phyloP scores from a whole-genome alignment of 2,888 invertebrate genomes.

The Clistopyga incitator region DNA sequence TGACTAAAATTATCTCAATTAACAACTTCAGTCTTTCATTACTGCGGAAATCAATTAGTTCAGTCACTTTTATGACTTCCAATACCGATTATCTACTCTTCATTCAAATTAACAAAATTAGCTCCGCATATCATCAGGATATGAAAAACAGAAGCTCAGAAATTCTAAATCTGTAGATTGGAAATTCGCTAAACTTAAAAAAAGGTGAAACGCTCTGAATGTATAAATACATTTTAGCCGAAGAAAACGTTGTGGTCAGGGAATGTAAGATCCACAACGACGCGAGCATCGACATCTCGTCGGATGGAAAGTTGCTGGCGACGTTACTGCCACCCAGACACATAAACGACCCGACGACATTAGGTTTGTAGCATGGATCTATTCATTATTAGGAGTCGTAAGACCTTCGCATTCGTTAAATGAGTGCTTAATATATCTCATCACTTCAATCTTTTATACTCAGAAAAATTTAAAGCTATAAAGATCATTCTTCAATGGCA shows the following conservation, averaged over 20 bases:
- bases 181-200: no score
- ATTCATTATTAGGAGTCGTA: not conserved
- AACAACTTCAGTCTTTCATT: not conserved
- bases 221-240: constrained; percentile 84
- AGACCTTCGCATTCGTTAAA: no score
- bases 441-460: no score
- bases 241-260: constrained; percentile 91
- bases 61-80: not conserved
- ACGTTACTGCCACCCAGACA: constrained; percentile 91
- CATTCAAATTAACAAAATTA: not conserved
- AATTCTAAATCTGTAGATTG: no score
- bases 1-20: not conserved
- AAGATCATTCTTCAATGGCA: no score
- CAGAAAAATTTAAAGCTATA: no score
- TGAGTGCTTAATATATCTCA: no score
- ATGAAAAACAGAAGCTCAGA: no score
- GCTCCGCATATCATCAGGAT: not conserved
- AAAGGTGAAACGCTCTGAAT: not conserved
- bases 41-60: not conserved
- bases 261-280: constrained; percentile 95
- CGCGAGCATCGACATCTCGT: constrained; percentile 93
- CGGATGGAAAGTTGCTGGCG: constrained; percentile 91
- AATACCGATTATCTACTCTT: not conserved
- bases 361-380: constrained; percentile 86
- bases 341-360: constrained; percentile 89